Evolutionary conservation across 2,797 vertebrate species (phyloP), one percentile per base, ranked within the genome.

Genomic region (Paratrypauchen microcephalus): DNA sequence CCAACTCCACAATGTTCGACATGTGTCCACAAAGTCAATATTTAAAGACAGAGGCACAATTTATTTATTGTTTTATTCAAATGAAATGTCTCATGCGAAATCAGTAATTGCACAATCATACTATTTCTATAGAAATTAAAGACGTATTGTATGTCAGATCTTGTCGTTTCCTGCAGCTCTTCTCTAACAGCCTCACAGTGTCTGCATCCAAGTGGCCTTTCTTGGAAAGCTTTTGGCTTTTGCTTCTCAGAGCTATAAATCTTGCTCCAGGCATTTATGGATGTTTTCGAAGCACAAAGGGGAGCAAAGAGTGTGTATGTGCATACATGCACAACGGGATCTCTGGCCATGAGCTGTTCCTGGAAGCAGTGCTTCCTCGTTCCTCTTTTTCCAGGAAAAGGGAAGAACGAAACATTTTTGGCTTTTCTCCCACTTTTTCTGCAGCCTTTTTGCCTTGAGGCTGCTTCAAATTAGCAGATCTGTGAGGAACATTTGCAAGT

Each of bases 301-400:
- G 78, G 81, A 84, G 77, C 72, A 5, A 39, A 71, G 75, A 66
- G 72, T 78, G 82, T 73, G 70, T 79, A 52, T 68, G 75, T 71
- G 75, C 67, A 58, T 63, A 72, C 72, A 65, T 73, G 78, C 79
- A 77, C 87, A 84, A 66, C 74, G 79, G 84, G 90, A 91, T 91
- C 91, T 91, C 93, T 96, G 95, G 94, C 94, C 93, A 84, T 79
- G 66, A 87, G 87, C 83, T 90, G 87, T 97, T 98, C 96, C 93
- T 96, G 95, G 96, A 96, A 97, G 93, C 92, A 91, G 78, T 77
- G 92, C 93, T 91, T 92, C 93, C 89, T 86, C 91, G 95, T 95
- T 95, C 94, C 92, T 93, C 92, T 90, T 93, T 95, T 98, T 98
- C 96, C 95, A 94, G 95, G 96, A 97, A 97, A 97, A 94, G 92